These are phyloP conservation scores for Caenorhabditis inopinata DNA, from an alignment of 1,140 invertebrate genomes.

Conservation along the genomic window DNA sequence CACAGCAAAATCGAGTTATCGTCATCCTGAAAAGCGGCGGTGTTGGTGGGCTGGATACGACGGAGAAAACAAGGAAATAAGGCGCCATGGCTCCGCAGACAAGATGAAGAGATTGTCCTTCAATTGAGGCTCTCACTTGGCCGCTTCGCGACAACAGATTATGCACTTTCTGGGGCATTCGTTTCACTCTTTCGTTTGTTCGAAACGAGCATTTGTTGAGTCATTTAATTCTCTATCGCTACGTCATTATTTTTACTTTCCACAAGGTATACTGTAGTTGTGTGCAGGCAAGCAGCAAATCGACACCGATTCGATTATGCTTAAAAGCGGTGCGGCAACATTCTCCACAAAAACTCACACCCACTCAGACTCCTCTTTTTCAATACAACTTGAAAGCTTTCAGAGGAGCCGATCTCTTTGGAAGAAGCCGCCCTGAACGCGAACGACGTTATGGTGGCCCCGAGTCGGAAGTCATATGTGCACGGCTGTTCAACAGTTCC, in stretches of 20 bases:
- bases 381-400: background rate
- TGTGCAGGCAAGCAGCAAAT: background rate
- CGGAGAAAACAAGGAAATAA: background rate
- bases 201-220: conserved; percentile 5
- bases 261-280: conserved; percentile 31
- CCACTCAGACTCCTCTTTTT: background rate
- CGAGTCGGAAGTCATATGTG: conserved; percentile 56
- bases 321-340: background rate
- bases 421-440: conserved; percentile 40
- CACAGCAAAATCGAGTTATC: conserved; percentile 29
- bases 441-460: conserved; percentile 28
- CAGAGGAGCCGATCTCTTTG: conserved; percentile 40
- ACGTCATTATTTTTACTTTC: conserved; percentile 21
- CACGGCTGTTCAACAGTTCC: conserved; percentile 57
- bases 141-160: background rate
- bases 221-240: conserved; percentile 17
- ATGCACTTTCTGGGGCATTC: conserved; percentile 24
- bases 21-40: conserved; percentile 30
- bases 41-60: background rate
- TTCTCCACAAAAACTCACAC: background rate
- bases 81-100: background rate
- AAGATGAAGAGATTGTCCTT: background rate
- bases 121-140: background rate
- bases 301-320: conserved; percentile 9
- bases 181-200: background rate